phyloP scores from a whole-genome alignment of 2,797 vertebrate genomes.

The Paguma larvata region DNA sequence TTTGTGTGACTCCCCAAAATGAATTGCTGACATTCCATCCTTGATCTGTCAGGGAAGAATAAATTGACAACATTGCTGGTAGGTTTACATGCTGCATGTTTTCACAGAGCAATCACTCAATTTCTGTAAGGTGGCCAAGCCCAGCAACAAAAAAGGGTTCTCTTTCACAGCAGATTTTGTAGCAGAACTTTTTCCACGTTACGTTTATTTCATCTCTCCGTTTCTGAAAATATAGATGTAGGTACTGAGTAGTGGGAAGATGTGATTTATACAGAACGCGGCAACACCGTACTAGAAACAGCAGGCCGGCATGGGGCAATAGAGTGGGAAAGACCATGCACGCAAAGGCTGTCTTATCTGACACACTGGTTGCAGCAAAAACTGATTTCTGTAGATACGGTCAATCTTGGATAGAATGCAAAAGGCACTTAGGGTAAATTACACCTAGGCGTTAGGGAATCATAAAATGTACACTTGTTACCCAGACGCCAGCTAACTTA shows the following conservation, averaged over 20 bases:
- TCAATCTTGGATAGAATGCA: neutral
- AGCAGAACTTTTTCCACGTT: conserved; percentile 1
- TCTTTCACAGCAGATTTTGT: conserved; percentile 45
- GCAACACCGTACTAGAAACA: neutral
- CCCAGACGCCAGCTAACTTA: neutral
- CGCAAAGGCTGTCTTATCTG: neutral
- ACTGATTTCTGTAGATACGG: neutral
- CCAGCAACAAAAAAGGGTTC: conserved; percentile 2
- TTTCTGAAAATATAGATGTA: neutral
- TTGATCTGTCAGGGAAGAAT: conserved; percentile 38
- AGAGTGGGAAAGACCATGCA: neutral
- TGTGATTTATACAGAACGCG: neutral
- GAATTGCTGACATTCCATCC: neutral
- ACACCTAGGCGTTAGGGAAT: neutral
- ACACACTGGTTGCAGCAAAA: neutral
- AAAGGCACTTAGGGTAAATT: neutral
- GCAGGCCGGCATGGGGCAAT: neutral
- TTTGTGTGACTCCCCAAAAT: neutral
- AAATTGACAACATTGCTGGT: neutral
- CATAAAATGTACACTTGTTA: neutral
- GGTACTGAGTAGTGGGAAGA: neutral
- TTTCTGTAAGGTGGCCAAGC: conserved; percentile 4
- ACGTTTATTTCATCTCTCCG: neutral
- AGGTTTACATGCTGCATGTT: neutral
- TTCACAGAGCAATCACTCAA: neutral